Evolutionary conservation across 2,113 vertebrate species (phyloP).

Genomic region (Opisthocomus hoazin): DNA sequence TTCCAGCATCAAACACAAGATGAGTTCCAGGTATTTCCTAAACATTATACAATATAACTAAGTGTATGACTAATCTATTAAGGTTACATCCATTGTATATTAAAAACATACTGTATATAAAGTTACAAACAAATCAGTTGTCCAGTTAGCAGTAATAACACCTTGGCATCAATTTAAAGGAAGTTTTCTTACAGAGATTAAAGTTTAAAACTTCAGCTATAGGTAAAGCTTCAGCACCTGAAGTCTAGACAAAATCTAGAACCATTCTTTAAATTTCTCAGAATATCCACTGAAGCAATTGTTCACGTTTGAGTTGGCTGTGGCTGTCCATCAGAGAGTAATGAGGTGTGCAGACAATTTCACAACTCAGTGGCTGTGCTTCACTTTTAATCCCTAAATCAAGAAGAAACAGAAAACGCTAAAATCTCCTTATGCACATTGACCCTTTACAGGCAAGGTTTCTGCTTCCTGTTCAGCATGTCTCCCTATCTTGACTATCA

Average conservation of each 20-base stretch:
- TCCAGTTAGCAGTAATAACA: not conserved
- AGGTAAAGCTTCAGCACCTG: not conserved
- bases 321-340: not conserved
- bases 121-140: not conserved
- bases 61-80: not conserved
- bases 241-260: not conserved
- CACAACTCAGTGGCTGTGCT: not conserved
- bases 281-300: not conserved
- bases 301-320: not conserved
- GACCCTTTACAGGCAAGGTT: not conserved
- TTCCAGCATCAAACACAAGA: not conserved
- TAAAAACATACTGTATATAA: not conserved
- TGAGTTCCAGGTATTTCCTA: not conserved
- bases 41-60: not conserved
- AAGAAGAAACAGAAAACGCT: not conserved
- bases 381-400: not conserved
- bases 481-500: not conserved
- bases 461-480: not conserved
- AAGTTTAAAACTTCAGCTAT: not conserved
- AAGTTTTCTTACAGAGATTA: not conserved
- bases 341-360: not conserved
- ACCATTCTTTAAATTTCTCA: not conserved
- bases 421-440: not conserved
- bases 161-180: not conserved
- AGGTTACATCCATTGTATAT: not conserved